Percentiles rank a stretch among this genome's conserved stretches.
These are phyloP conservation scores for Corythaeola cristata DNA, from an alignment of 2,113 vertebrate genomes.

Conservation along the genomic window DNA sequence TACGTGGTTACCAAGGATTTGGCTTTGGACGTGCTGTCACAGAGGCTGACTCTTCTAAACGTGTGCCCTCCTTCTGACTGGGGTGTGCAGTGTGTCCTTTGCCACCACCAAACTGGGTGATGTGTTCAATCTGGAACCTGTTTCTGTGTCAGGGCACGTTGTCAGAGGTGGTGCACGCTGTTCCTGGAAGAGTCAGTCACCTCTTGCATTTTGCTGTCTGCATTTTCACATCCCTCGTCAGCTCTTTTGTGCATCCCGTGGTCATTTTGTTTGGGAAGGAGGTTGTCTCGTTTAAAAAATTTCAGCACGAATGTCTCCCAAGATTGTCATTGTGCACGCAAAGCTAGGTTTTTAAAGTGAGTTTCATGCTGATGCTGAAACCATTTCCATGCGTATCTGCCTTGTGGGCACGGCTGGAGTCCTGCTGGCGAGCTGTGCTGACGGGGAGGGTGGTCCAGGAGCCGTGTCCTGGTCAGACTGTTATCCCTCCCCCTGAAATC, in stretches of 20 bases:
- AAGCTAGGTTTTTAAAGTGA: not conserved
- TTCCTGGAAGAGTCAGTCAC: not conserved
- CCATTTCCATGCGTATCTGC: fast-evolving
- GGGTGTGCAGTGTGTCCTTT: not conserved
- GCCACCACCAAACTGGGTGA: not conserved
- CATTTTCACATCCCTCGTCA: not conserved
- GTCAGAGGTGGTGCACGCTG: not conserved
- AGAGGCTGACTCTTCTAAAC: not conserved
- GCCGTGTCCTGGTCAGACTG: not conserved
- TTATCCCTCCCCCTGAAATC: not conserved
- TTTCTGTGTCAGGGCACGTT: not conserved
- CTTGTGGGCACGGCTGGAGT: not conserved
- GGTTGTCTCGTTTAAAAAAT: not conserved
- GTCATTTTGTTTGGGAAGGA: not conserved
- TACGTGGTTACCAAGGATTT: not conserved
- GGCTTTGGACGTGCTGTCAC: not conserved
- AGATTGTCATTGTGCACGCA: not conserved
- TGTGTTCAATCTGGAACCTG: not conserved
- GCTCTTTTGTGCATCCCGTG: not conserved
- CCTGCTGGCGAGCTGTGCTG: not conserved
- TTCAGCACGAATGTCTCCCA: not conserved
- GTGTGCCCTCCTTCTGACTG: not conserved
- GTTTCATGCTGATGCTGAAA: not conserved
- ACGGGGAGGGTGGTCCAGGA: not conserved
- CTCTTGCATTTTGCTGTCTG: not conserved